Evolutionary conservation across 2,888 invertebrate genomes (phyloP).

Genomic region (Fragum fragum): DNA sequence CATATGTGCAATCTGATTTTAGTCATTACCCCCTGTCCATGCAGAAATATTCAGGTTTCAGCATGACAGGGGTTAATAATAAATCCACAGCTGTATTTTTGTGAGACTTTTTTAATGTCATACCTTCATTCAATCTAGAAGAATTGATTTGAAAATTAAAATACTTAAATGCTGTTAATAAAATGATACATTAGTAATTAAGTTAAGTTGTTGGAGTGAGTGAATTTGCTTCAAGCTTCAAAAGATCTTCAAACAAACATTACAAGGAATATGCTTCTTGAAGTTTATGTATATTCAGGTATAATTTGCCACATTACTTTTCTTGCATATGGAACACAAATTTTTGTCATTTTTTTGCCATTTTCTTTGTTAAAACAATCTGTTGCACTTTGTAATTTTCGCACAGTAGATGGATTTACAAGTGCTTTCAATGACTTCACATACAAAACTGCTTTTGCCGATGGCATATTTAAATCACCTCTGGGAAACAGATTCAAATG

Average conservation of each 20-base stretch:
- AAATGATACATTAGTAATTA: too few relatives aligned
- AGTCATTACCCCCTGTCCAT: too few relatives aligned
- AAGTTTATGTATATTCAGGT: constrained; percentile 22
- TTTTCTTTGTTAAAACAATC: constrained; percentile 25
- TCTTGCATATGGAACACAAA: constrained; percentile 31
- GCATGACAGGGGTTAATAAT: too few relatives aligned
- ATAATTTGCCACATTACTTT: constrained; percentile 16
- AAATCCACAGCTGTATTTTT: too few relatives aligned
- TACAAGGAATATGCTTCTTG: neutral
- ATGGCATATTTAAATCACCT: constrained; percentile 2
- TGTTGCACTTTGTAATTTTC: constrained; percentile 30
- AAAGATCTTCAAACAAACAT: too few relatives aligned
- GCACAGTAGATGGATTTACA: constrained; percentile 26
- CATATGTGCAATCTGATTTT: too few relatives aligned
- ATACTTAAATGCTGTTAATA: too few relatives aligned
- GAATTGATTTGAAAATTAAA: neutral
- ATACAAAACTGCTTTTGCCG: neutral
- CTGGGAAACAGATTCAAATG: constrained; percentile 19
- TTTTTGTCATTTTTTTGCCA: constrained; percentile 36
- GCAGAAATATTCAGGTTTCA: too few relatives aligned
- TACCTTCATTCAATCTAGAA: too few relatives aligned
- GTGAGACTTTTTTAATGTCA: too few relatives aligned
- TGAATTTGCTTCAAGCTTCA: too few relatives aligned
- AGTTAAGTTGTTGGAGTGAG: neutral
- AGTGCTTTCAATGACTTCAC: constrained; percentile 28